Percentiles rank a stretch among this genome's conserved stretches.
Evolutionary conservation across 2,797 vertebrate genomes (phyloP).

Genomic region (Silurus aristotelis): DNA sequence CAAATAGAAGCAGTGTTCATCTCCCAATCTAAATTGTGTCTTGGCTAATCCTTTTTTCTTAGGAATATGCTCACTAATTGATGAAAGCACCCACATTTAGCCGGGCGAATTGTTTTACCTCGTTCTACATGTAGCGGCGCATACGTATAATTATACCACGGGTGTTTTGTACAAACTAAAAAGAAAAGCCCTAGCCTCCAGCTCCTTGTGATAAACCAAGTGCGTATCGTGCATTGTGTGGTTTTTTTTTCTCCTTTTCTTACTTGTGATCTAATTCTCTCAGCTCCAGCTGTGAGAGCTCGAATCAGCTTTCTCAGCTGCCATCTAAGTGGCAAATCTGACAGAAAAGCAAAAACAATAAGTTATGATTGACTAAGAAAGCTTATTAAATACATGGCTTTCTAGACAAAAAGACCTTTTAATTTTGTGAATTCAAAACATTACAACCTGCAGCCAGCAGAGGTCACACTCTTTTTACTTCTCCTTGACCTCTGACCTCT

Average conservation of each 20-base stretch:
- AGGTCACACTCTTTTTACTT: neutral
- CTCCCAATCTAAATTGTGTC: constrained; percentile 50
- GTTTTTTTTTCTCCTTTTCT: constrained; percentile 7
- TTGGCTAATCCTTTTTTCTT: constrained; percentile 51
- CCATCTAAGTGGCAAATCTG: constrained; percentile 38
- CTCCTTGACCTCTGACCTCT: neutral
- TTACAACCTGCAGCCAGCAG: neutral
- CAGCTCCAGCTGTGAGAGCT: constrained; percentile 26
- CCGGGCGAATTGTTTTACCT: constrained; percentile 49
- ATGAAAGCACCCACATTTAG: constrained; percentile 49
- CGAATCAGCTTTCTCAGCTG: constrained; percentile 46
- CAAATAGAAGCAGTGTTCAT: constrained; percentile 40
- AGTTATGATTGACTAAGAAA: constrained; percentile 45
- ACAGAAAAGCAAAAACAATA: constrained; percentile 46
- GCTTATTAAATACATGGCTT: constrained; percentile 48
- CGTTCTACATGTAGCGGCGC: constrained; percentile 19
- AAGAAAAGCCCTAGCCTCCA: constrained; percentile 10
- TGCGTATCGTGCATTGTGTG: constrained; percentile 33
- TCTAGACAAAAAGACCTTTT: constrained; percentile 24
- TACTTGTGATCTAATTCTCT: constrained; percentile 42
- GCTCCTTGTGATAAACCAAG: constrained; percentile 38
- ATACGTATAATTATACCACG: constrained; percentile 34
- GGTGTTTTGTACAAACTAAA: constrained; percentile 19
- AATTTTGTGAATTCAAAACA: neutral
- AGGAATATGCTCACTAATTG: constrained; percentile 46